Evolutionary conservation across 2,797 vertebrate genomes (phyloP), one percentile per base, ranked within the genome.

Genomic region (Anniella stebbinsi): DNA sequence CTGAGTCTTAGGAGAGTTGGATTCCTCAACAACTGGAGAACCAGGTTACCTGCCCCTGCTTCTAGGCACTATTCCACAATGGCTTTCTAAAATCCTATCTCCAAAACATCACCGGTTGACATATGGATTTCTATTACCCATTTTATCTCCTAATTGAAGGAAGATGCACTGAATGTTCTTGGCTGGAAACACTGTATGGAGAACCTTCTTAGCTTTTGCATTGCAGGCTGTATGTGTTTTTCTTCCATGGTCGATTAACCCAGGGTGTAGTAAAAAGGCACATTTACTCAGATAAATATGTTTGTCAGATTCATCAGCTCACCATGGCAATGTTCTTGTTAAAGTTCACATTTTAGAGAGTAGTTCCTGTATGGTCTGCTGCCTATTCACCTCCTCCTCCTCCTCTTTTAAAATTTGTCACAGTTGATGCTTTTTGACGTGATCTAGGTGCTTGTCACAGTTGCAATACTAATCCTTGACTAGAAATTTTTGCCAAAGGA

Each of bases 201-300:
- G 94, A 95, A 95, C 88, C 87, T 41, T 94, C 94, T 95, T 95
- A 93, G 90, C 95, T 80, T 95, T 95, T 91, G 87, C 89, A 93
- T 84, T 94, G 94, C 89, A 90, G 85, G 83, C 87, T 93, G 45
- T 94, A 84, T 95, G 92, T 92, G 81, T 93, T 91, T 95, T 87
- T 91, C 96, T 93, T 96, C 96, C 94, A 95, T 82, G 95, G 95
- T 73, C 94, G 93, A 91, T 66, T 91, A 93, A 89, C 77, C 87
- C 93, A 78, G 77, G 1, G 70, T 93, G 94, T 93, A 93, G 94
- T 93, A 93, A 97, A 96, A 92, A 96, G 15, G 82, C 95, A 95
- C 93, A 89, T 93, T 96, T 96, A 85, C 94, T 81, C 87, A 97
- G 95, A 97, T 93, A 96, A 96, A 97, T 95, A 88, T 54, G 60